Percentiles rank a stretch among this genome's conserved stretches.
Evolutionary conservation across 2,113 vertebrate species (phyloP).

Genomic region (Lucifuga dentata): DNA sequence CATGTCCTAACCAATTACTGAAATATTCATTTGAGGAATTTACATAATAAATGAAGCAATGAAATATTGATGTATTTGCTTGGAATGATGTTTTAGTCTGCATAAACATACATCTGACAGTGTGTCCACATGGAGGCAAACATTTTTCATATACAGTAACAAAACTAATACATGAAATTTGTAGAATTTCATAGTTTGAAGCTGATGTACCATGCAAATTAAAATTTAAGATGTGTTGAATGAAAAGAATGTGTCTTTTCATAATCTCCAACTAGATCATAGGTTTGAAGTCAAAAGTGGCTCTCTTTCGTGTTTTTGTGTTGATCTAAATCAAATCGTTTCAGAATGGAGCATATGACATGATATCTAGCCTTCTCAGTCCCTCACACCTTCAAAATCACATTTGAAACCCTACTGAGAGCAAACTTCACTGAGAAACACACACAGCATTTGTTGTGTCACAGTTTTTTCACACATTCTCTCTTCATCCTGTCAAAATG

Average conservation of each 20-base stretch:
- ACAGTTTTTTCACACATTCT: slow-evolving; percentile 50
- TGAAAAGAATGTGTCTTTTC: too few relatives aligned
- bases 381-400: slow-evolving; percentile 18
- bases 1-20: slow-evolving; percentile 79
- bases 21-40: slow-evolving; percentile 80
- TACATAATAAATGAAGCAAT: slow-evolving; percentile 82
- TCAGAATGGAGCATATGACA: slow-evolving; percentile 10
- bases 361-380: slow-evolving; percentile 29
- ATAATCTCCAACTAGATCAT: too few relatives aligned
- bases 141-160: slow-evolving; percentile 16
- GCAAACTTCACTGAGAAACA: slow-evolving; percentile 24
- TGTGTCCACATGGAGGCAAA: slow-evolving; percentile 44
- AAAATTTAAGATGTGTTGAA: background rate
- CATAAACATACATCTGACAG: slow-evolving; percentile 62
- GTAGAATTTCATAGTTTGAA: background rate
- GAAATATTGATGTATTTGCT: slow-evolving; percentile 80
- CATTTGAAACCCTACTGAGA: slow-evolving; percentile 34
- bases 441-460: slow-evolving; percentile 47
- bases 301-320: background rate
- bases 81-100: slow-evolving; percentile 65
- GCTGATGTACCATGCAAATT: background rate
- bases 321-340: background rate
- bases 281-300: background rate
- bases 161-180: slow-evolving; percentile 23
- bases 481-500: slow-evolving; percentile 59